These are phyloP conservation scores for Gnathonemus longibarbis DNA, from an alignment of 2,113 vertebrate species.

Conservation along the genomic window DNA sequence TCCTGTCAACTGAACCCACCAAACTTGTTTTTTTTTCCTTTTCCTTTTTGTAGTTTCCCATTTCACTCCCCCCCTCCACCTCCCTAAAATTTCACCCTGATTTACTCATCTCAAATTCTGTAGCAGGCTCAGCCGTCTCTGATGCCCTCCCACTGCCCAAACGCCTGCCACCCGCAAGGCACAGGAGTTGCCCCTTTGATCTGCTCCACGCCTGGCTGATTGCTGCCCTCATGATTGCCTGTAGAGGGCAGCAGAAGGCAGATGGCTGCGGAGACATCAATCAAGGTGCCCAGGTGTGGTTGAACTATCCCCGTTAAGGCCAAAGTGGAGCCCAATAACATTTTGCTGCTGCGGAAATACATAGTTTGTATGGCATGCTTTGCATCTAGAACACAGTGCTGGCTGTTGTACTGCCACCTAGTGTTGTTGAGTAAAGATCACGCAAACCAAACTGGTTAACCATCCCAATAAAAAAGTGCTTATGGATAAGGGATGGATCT, in stretches of 20 bases:
- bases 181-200: neutral
- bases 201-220: neutral
- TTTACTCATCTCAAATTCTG: neutral
- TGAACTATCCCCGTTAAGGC: conserved; percentile 19
- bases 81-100: neutral
- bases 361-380: neutral
- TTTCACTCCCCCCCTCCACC: neutral
- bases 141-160: neutral
- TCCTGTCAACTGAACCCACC: neutral
- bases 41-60: neutral
- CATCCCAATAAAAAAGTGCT: neutral
- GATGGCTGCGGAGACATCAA: neutral
- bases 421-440: neutral
- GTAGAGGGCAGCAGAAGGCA: neutral
- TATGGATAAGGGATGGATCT: neutral
- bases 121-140: neutral
- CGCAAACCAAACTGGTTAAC: neutral
- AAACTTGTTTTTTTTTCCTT: neutral
- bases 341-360: neutral
- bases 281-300: neutral
- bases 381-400: neutral
- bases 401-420: conserved; percentile 9
- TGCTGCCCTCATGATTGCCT: neutral
- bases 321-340: neutral
- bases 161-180: neutral